Evolutionary conservation across 1,140 invertebrate genomes (phyloP), one percentile per base, ranked within the genome.

Genomic region (Heliconius congener): DNA sequence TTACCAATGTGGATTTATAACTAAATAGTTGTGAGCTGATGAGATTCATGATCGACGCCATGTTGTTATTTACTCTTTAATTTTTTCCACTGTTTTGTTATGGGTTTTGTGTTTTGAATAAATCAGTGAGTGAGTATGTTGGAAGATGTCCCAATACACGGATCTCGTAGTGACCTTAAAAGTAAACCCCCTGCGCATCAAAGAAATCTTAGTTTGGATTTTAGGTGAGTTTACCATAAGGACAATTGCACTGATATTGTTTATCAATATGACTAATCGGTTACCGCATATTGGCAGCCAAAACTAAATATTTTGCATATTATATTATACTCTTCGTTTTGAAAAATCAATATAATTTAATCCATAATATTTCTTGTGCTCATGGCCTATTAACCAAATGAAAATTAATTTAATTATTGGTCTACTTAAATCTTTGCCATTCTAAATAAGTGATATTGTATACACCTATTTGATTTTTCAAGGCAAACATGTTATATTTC

Each of bases 1-100:
- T 66, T 27, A 27, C 27, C 60, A 66, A 66, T 66, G 60, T 27
- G 1, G 27, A 66, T n/a, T 27, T 6, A 30, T 66, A 66, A 13
- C 60, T 66, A 66, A 66, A 66, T 66, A 66, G 23, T 66, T 27
- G 60, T 66, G 60, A 66, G 11, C 2, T 66, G 27, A 66, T 80
- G 81, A 70, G 74, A 19, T 76, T 60, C 57, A 50, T 76, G 87
- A 78, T 84, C 83, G 92, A 87, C 92, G 92, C 92, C 92, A 94
- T 94, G 91, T 93, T 94, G 91, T 90, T 92, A 91, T 93, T 93
- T 94, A 92, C 87, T 86, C 86, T 86, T 86, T 92, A 87, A 91
- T 87, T 85, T 84, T 80, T 80, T 81, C 27, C 60, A 85, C 78
- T 84, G 77, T 88, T 86, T 87, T 94, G 91, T 85, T 91, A 91